Base-by-base conservation (phyloP, 2,888 invertebrate genomes). In the Opisthograptis luteolata region DNA sequence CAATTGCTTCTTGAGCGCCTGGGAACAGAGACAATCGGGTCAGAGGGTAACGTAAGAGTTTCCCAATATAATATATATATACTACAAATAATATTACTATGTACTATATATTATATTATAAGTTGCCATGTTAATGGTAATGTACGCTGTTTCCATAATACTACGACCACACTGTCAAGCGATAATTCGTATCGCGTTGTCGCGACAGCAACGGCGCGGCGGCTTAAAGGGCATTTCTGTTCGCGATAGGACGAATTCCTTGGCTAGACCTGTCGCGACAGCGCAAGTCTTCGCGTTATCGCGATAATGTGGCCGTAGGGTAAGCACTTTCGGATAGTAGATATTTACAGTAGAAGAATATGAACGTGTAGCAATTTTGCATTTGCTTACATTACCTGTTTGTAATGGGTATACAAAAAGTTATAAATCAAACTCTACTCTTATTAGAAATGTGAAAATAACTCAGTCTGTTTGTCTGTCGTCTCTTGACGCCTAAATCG, bases 1-100 rank as follows among this genome's bases (percentile, higher is more conserved):
- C 76, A 82, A 59, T 59, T 87, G 87, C 64, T 77, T 86, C 81
- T 84, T 87, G 79, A 86, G 84, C 64, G 70, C 76, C 89, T 89
- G 76, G 9, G 70, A 78, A 60, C 48, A 44, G 17, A 49, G 42
- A 56, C 43, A 43, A 20, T 14, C 35, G 5, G 1, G 13, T 42
- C 4, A 39, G 3, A 7, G 0, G 6, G 9, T 3, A 8, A 13
- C 17, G 9, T 8, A 30, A 9, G 1, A 28, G n/a, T 8, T 31
- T 3, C 7, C n/a, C 7, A n/a, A 17, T 17, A 12, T 9, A 9
- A 17, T 17, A 9, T 4, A 1, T 22, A 5, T 15, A 34, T 9
- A 30, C n/a, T n/a, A n/a, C n/a, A n/a, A n/a, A n/a, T n/a, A n/a
- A n/a, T n/a, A n/a, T n/a, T n/a, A n/a, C n/a, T n/a, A n/a, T n/a